A percentile compares a stretch with the other conserved stretches of the same genome.
Conservation (phyloP, 2,797 vertebrate genomes). For the Paramormyrops hopkinsi region DNA sequence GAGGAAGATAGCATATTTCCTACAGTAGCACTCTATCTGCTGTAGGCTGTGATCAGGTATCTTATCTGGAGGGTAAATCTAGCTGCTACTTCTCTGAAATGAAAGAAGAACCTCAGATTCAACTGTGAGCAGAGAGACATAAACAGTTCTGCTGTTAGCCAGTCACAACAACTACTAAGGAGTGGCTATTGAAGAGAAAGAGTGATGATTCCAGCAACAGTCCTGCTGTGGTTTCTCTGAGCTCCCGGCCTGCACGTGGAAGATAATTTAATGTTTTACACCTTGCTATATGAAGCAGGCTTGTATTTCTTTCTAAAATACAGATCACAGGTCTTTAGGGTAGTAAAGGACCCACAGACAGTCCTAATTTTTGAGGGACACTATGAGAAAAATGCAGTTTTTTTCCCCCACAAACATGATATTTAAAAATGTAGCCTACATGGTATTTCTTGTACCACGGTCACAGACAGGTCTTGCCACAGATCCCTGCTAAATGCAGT, state of each 20-base stretch:
- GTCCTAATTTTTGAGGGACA: not conserved
- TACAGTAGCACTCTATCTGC: constrained; percentile 15
- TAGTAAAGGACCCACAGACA: not conserved
- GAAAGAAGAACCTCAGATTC: not conserved
- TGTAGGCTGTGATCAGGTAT: constrained; percentile 9
- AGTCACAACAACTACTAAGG: not conserved
- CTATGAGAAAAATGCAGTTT: not conserved
- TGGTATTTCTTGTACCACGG: not conserved
- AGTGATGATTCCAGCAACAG: not conserved
- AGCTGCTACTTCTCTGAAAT: not conserved
- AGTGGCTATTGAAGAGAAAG: not conserved
- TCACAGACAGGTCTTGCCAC: not conserved
- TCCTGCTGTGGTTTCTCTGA: not conserved
- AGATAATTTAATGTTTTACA: not conserved
- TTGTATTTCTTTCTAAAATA: not conserved
- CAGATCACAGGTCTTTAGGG: not conserved
- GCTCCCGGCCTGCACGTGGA: not conserved
- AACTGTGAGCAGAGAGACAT: not conserved
- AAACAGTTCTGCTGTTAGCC: constrained; percentile 10
- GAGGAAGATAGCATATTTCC: constrained; percentile 14
- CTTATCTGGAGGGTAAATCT: not conserved
- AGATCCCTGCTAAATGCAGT: not conserved
- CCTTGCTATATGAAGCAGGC: not conserved
- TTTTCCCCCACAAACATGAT: not conserved
- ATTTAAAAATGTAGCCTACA: not conserved